These are phyloP conservation scores for Julus scandinavius DNA, from an alignment of 2,888 invertebrate genomes.

Conservation along the genomic window DNA sequence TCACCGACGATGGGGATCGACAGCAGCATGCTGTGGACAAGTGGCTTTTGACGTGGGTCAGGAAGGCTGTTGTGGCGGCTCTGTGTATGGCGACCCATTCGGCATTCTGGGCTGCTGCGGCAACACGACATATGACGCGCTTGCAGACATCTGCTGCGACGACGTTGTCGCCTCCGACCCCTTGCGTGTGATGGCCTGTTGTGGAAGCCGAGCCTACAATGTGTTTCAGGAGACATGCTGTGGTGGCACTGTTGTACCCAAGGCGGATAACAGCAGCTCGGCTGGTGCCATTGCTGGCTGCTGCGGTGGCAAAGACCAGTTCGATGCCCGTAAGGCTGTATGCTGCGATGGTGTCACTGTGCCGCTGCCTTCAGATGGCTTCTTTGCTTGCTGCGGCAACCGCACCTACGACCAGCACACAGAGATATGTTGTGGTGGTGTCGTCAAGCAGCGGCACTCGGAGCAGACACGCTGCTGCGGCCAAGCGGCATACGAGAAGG, in stretches of 20 bases:
- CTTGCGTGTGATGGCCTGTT: slow-evolving; percentile 50
- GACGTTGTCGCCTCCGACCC: slow-evolving; percentile 37
- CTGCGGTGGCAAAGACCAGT: slow-evolving; percentile 37
- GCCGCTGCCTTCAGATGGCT: slow-evolving; percentile 26
- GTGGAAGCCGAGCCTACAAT: slow-evolving; percentile 49
- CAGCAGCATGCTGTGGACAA: slow-evolving; percentile 51
- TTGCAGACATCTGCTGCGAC: slow-evolving; percentile 53
- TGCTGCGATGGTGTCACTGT: slow-evolving; percentile 36
- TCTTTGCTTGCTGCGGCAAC: slow-evolving; percentile 44
- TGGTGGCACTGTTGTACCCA: slow-evolving; percentile 20
- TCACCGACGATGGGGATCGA: slow-evolving; percentile 48
- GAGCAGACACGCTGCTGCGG: slow-evolving; percentile 52
- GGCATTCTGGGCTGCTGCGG: slow-evolving; percentile 54
- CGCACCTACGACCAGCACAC: slow-evolving; percentile 15
- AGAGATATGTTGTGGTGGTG: slow-evolving; percentile 50
- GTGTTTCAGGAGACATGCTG: slow-evolving; percentile 51
- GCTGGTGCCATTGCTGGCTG: background rate
- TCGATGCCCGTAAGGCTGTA: slow-evolving; percentile 1
- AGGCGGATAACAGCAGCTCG: slow-evolving; percentile 28
- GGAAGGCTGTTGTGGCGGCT: slow-evolving; percentile 50
- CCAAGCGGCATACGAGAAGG: slow-evolving; percentile 38
- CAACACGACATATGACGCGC: slow-evolving; percentile 30
- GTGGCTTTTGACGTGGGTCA: slow-evolving; percentile 49
- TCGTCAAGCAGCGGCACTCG: background rate
- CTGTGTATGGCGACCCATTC: slow-evolving; percentile 54